phyloP scores from a whole-genome alignment of 2,113 vertebrate genomes.

The Austrofundulus limnaeus region DNA sequence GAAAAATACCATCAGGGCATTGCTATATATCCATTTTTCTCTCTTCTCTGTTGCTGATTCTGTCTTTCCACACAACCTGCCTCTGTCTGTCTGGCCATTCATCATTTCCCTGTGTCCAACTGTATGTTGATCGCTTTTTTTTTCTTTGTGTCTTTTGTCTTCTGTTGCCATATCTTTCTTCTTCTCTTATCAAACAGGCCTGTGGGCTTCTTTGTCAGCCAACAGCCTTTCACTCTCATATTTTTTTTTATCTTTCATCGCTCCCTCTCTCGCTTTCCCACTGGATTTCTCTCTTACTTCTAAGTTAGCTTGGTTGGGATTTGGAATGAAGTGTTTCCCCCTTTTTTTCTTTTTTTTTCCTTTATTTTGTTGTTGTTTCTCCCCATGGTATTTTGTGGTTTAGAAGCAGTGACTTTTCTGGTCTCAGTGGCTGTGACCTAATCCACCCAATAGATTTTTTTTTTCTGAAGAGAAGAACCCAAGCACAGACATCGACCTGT shows the following conservation, averaged over 20 bases:
- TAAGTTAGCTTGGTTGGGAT: not conserved
- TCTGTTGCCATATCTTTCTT: conserved; percentile 31
- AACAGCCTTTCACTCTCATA: conserved; percentile 58
- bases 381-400: conserved; percentile 26
- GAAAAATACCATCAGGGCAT: conserved; percentile 46
- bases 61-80: conserved; percentile 42
- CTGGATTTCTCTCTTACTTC: conserved; percentile 2
- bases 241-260: conserved; percentile 35
- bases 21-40: conserved; percentile 59
- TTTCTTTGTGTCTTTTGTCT: conserved; percentile 45
- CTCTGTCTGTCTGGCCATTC: conserved; percentile 55
- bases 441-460: conserved; percentile 32
- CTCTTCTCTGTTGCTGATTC: conserved; percentile 35
- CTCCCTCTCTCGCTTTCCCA: conserved; percentile 15
- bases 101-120: conserved; percentile 52
- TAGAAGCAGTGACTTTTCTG: conserved; percentile 21
- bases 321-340: not conserved
- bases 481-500: conserved; percentile 16
- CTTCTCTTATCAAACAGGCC: conserved; percentile 51
- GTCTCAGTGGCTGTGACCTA: conserved; percentile 30
- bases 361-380: no score
- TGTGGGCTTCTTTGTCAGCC: conserved; percentile 53
- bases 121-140: conserved; percentile 51
- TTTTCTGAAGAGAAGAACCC: conserved; percentile 22
- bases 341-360: no score